Percentiles rank a stretch among this genome's conserved stretches.
phyloP scores from a whole-genome alignment of 2,888 invertebrate species.

The Platypus cylindrus region DNA sequence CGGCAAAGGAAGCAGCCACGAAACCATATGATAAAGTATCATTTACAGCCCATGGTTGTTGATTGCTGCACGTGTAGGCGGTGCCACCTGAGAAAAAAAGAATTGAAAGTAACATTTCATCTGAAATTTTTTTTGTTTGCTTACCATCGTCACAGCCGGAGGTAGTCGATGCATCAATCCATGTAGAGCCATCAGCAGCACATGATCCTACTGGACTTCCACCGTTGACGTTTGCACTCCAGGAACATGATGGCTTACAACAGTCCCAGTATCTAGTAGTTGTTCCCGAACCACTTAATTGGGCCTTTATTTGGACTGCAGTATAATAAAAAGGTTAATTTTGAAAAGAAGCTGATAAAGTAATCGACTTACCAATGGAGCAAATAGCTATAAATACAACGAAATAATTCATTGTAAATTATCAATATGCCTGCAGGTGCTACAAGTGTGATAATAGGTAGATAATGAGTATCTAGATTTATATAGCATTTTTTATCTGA shows the following conservation, averaged over 20 bases:
- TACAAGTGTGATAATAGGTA: too few relatives aligned
- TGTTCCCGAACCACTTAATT: constrained; percentile 14
- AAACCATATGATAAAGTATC: constrained; percentile 17
- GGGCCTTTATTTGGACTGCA: too few relatives aligned
- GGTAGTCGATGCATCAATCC: constrained; percentile 5
- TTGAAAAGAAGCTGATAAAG: too few relatives aligned
- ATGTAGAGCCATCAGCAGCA: constrained; percentile 10
- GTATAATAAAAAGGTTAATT: too few relatives aligned
- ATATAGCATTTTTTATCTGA: too few relatives aligned
- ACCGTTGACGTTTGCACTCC: constrained; percentile 13
- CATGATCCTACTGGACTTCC: constrained; percentile 11
- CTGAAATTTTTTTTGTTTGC: too few relatives aligned
- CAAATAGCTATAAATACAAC: too few relatives aligned
- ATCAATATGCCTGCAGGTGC: neutral
- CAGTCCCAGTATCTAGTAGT: constrained; percentile 20
- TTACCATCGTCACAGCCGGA: constrained; percentile 15
- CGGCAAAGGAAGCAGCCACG: constrained; percentile 18
- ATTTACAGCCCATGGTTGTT: constrained; percentile 17
- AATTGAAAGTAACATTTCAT: constrained; percentile 1
- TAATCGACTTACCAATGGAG: too few relatives aligned
- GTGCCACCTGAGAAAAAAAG: constrained; percentile 11
- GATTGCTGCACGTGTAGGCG: constrained; percentile 17
- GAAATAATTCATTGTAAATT: neutral
- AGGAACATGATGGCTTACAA: constrained; percentile 17
- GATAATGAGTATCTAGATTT: too few relatives aligned